phyloP scores from a whole-genome alignment of 2,888 invertebrate species.

The Cerceris ruficornis region DNA sequence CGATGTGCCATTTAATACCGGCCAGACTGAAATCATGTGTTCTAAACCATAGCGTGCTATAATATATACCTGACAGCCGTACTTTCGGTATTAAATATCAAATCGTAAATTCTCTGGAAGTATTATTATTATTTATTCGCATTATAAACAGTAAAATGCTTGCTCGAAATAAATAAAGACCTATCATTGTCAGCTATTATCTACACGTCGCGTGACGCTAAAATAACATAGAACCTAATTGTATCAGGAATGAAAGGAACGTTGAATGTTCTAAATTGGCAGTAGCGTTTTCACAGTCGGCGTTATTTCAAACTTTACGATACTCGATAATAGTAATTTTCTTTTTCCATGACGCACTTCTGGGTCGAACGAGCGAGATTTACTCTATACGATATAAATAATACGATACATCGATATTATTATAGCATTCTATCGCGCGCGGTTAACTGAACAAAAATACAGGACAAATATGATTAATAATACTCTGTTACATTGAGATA shows the following conservation, averaged over 20 bases:
- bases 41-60: slow-evolving; percentile 3
- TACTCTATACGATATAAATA: slow-evolving; percentile 28
- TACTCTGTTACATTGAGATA: slow-evolving; percentile 41
- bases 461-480: slow-evolving; percentile 33
- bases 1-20: slow-evolving; percentile 62
- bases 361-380: slow-evolving; percentile 15
- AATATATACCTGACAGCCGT: slow-evolving; percentile 24
- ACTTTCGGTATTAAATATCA: slow-evolving; percentile 61
- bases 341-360: not conserved
- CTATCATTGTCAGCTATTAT: slow-evolving; percentile 50
- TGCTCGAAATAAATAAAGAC: slow-evolving; percentile 61
- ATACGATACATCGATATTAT: slow-evolving; percentile 10
- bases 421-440: not conserved
- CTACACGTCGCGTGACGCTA: slow-evolving; percentile 44
- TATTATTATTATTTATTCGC: slow-evolving; percentile 52
- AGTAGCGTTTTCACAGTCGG: slow-evolving; percentile 60
- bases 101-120: slow-evolving; percentile 55
- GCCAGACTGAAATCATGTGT: not conserved
- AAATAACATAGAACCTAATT: slow-evolving; percentile 50
- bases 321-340: slow-evolving; percentile 13
- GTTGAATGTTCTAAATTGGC: slow-evolving; percentile 58
- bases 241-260: slow-evolving; percentile 61
- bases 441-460: slow-evolving; percentile 28
- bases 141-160: slow-evolving; percentile 56
- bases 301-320: slow-evolving; percentile 22